These are phyloP conservation scores for Herminia tarsipennalis DNA, from an alignment of 2,888 invertebrate species.

Conservation along the genomic window DNA sequence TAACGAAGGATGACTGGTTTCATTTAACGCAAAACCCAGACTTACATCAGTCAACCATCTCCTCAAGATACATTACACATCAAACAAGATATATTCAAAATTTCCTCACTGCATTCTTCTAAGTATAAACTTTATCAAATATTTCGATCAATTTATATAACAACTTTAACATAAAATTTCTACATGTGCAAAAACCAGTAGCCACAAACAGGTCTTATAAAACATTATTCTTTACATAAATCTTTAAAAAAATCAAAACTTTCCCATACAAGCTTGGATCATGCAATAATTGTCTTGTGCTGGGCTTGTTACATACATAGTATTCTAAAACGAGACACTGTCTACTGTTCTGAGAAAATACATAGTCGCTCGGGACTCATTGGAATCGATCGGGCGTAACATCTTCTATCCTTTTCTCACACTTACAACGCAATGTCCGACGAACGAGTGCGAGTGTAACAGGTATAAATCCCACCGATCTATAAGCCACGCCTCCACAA, in stretches of 20 bases:
- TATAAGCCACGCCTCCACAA: slow-evolving; percentile 72
- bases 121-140: slow-evolving; percentile 40
- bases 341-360: slow-evolving; percentile 49
- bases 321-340: slow-evolving; percentile 38
- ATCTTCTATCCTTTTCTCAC: slow-evolving; percentile 55
- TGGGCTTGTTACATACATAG: slow-evolving; percentile 34
- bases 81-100: slow-evolving; percentile 3
- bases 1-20: neutral
- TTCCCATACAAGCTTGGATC: neutral
- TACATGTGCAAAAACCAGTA: slow-evolving; percentile 31
- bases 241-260: slow-evolving; percentile 36
- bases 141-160: slow-evolving; percentile 38
- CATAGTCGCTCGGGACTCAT: slow-evolving; percentile 52
- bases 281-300: slow-evolving; percentile 22
- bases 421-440: slow-evolving; percentile 6
- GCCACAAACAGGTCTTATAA: slow-evolving; percentile 35
- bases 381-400: slow-evolving; percentile 70
- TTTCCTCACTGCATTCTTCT: slow-evolving; percentile 20
- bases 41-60: neutral
- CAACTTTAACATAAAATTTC: slow-evolving; percentile 1
- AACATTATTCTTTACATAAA: slow-evolving; percentile 28
- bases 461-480: slow-evolving; percentile 52
- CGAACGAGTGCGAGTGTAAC: slow-evolving; percentile 48
- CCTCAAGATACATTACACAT: slow-evolving; percentile 1
- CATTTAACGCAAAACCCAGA: neutral